Evolutionary conservation across 2,888 invertebrate species (phyloP), one percentile per base, ranked within the genome.

Genomic region (Megamerina dolium): DNA sequence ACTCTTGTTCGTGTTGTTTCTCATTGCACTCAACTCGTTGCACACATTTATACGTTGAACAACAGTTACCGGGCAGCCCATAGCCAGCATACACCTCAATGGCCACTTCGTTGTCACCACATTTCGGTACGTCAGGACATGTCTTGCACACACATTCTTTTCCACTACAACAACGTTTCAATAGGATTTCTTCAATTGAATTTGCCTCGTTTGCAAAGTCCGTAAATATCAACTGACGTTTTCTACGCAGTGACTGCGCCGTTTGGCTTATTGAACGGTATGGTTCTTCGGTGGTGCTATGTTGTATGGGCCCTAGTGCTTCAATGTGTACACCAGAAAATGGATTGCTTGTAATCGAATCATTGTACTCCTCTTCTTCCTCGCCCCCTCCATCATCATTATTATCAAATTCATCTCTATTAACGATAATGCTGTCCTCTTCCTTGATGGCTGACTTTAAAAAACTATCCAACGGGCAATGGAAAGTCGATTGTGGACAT

Each of bases 11-110:
- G 46, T 32, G 56, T 71, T 72, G 37, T 30, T 5, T 21, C 55
- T 65, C 55, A 2, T 66, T 64, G 20, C 61, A 61, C 3, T 40
- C n/a, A 2, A 54, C 51, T 34, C 56, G 48, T 3, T 41, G 31
- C 50, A 73, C 73, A 45, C 73, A 69, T 20, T 66, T 57, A 54
- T 70, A 73, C 8, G 67, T 67, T 2, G 76, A 72, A 46, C 74
- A 74, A 52, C 77, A 76, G 52, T 72, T 74, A 17, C 66, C 69
- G 0, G 70, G 70, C 13, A 45, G 21, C 2, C 49, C 57, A 18
- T 44, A 51, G 17, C 63, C 66, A 6, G 38, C 19, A 3, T 49
- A 46, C 10, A 58, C 23, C 36, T 61, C 49, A 20, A 63, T 44
- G 3, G 61, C 54, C 10, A 66, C 57, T 17, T 59, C 42, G 2